Percentiles rank a stretch among this genome's conserved stretches.
phyloP scores from a whole-genome alignment of 2,797 vertebrate genomes.

The Anguilla marmorata region DNA sequence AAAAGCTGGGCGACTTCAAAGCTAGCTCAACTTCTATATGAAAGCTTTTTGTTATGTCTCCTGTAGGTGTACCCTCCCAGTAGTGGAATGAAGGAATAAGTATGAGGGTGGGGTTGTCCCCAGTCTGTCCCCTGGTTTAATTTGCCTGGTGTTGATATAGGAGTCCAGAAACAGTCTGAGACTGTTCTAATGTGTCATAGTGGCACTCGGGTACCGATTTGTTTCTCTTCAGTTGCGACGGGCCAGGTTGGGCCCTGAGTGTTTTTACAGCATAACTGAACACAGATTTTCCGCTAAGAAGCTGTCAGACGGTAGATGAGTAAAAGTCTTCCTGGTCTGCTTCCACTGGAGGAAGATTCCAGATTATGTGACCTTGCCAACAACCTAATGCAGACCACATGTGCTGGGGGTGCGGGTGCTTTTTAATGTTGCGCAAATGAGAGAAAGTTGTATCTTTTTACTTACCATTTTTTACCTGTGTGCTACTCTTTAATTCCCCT shows the following conservation, averaged over 20 bases:
- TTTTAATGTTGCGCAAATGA: slow-evolving; percentile 54
- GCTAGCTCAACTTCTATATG: neutral
- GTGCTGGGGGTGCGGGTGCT: slow-evolving; percentile 68
- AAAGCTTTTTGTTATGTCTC: neutral
- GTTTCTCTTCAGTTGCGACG: slow-evolving; percentile 60
- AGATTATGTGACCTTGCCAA: slow-evolving; percentile 71
- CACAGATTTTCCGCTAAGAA: slow-evolving; percentile 80
- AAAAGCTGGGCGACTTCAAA: neutral
- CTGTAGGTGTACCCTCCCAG: neutral
- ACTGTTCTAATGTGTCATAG: slow-evolving; percentile 43
- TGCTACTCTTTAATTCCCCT: slow-evolving; percentile 18
- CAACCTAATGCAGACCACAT: slow-evolving; percentile 82
- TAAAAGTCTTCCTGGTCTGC: slow-evolving; percentile 83
- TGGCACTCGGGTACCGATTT: slow-evolving; percentile 56
- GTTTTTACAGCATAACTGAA: slow-evolving; percentile 80
- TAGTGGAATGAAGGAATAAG: neutral
- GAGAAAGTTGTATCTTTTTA: slow-evolving; percentile 28
- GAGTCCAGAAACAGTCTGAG: slow-evolving; percentile 23
- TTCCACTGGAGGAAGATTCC: slow-evolving; percentile 77
- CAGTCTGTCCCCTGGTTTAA: neutral
- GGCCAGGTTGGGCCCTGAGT: slow-evolving; percentile 66
- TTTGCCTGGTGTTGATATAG: neutral
- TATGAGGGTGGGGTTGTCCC: neutral
- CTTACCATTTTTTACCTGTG: slow-evolving; percentile 30
- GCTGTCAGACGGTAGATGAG: slow-evolving; percentile 78